Evolutionary conservation across 2,113 vertebrate genomes (phyloP).

Genomic region (Larimichthys polyactis): DNA sequence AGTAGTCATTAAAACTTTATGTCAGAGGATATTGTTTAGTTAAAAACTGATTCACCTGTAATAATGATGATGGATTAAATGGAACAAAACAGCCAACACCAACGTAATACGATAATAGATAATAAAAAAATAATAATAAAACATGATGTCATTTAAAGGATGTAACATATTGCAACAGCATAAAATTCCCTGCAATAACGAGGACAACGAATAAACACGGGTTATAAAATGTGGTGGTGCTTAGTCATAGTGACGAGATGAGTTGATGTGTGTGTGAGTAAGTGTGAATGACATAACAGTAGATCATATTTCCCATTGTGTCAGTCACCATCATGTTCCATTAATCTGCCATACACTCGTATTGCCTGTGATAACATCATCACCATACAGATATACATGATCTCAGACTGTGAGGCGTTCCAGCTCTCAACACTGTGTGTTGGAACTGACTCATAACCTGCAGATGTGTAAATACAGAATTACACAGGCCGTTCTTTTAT

Average conservation of each 20-base stretch:
- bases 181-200: background rate
- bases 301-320: constrained; percentile 69
- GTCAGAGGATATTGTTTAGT: too few relatives aligned
- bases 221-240: background rate
- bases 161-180: background rate
- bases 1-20: too few relatives aligned
- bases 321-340: constrained; percentile 69
- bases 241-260: background rate
- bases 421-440: constrained; percentile 26
- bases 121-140: too few relatives aligned
- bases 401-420: constrained; percentile 26
- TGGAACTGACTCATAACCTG: background rate
- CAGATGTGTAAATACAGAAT: background rate
- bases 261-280: background rate
- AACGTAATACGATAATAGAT: background rate
- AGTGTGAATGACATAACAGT: constrained; percentile 44
- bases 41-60: too few relatives aligned
- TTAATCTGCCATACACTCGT: constrained; percentile 68
- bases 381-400: constrained; percentile 34
- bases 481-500: background rate
- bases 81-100: too few relatives aligned
- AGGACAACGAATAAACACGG: constrained; percentile 7
- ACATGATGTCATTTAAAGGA: background rate
- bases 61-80: too few relatives aligned
- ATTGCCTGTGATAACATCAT: constrained; percentile 61